phyloP scores from a whole-genome alignment of 2,888 invertebrate species.

The Eudemis profundana region DNA sequence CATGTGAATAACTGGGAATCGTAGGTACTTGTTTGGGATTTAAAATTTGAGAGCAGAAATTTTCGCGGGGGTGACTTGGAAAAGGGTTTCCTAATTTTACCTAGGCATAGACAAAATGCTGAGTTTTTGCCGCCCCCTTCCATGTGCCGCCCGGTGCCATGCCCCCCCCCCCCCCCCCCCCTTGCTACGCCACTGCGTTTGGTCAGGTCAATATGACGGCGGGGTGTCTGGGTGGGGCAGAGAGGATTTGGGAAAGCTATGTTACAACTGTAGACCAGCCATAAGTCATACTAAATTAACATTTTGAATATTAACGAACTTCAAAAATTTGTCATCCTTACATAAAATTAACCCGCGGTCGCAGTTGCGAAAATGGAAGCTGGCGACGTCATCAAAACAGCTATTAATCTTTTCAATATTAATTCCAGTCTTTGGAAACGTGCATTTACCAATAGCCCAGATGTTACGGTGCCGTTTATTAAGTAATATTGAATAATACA shows the following conservation, averaged over 20 bases:
- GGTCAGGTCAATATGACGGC: too few relatives aligned
- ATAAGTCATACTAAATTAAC: slow-evolving; percentile 22
- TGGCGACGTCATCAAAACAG: slow-evolving; percentile 13
- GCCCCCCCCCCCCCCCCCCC: too few relatives aligned
- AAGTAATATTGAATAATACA: slow-evolving; percentile 17
- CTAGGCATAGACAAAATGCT: too few relatives aligned
- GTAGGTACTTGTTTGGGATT: too few relatives aligned
- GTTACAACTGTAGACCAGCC: slow-evolving; percentile 8
- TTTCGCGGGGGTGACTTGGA: too few relatives aligned
- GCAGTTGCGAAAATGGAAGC: slow-evolving; percentile 31
- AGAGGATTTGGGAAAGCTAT: slow-evolving; percentile 16
- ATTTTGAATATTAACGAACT: slow-evolving; percentile 36
- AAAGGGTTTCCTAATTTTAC: too few relatives aligned
- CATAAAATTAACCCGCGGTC: slow-evolving; percentile 25
- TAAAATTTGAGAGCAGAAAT: too few relatives aligned
- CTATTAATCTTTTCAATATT: not conserved
- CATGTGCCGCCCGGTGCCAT: too few relatives aligned
- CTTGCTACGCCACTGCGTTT: too few relatives aligned
- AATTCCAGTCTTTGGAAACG: slow-evolving; percentile 14
- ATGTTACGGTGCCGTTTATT: slow-evolving; percentile 17
- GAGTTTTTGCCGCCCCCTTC: too few relatives aligned
- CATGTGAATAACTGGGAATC: too few relatives aligned
- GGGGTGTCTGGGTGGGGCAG: not conserved
- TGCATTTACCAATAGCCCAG: slow-evolving; percentile 5
- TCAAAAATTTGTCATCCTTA: slow-evolving; percentile 9